These are phyloP conservation scores for Palaemon carinicauda DNA, from an alignment of 1,140 invertebrate genomes.

Conservation along the genomic window DNA sequence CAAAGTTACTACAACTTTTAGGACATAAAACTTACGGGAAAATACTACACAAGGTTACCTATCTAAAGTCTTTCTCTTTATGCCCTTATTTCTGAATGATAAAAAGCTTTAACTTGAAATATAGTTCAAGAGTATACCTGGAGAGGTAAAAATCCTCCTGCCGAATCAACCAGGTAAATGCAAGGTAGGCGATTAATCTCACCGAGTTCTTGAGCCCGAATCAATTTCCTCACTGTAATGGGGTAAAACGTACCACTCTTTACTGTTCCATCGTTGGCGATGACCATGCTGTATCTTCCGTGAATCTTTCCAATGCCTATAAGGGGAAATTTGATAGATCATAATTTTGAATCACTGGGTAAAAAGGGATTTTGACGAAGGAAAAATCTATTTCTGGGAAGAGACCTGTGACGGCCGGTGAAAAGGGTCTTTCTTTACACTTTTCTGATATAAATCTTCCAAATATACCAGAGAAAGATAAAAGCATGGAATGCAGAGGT, in stretches of 20 bases:
- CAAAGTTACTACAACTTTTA: no score
- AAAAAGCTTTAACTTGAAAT: neutral
- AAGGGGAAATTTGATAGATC: neutral
- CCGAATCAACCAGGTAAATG: conserved; percentile 62
- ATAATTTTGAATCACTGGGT: neutral
- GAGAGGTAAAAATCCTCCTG: conserved; percentile 62
- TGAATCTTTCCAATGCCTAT: conserved; percentile 61
- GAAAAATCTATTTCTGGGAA: no score
- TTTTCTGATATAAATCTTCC: no score
- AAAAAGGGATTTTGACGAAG: no score
- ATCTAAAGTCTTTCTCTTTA: no score
- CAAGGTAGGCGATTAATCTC: conserved; percentile 65
- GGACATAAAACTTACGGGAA: no score
- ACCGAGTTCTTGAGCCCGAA: conserved; percentile 67
- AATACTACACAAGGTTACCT: no score
- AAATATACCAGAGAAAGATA: no score
- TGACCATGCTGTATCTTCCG: conserved; percentile 64
- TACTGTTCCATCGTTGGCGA: conserved; percentile 68
- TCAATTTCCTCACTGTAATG: conserved; percentile 67
- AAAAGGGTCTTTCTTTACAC: no score
- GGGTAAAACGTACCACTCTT: conserved; percentile 69
- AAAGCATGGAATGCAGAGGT: no score
- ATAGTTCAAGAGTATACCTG: conserved; percentile 26
- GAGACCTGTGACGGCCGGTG: no score
- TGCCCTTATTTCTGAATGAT: no score